Percentiles rank a stretch among this genome's conserved stretches.
These are phyloP conservation scores for Coelopa pilipes DNA, from an alignment of 2,888 invertebrate species.

Conservation along the genomic window DNA sequence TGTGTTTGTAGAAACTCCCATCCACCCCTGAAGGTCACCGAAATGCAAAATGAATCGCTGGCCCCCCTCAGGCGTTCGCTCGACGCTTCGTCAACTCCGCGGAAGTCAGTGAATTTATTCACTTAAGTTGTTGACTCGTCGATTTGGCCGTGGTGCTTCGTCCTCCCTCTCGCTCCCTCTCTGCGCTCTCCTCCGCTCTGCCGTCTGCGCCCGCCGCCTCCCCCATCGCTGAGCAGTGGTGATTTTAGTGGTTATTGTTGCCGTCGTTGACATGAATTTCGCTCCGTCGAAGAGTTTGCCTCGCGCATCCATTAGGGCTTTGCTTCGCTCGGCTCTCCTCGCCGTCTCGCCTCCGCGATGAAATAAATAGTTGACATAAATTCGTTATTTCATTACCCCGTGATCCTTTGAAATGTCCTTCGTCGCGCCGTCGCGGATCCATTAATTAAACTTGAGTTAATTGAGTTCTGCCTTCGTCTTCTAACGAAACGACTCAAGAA, in stretches of 20 bases:
- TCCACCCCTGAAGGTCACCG: not conserved
- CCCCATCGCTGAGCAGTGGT: no score
- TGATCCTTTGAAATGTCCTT: no score
- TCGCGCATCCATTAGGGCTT: constrained; percentile 17
- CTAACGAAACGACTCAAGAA: no score
- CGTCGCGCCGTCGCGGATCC: not conserved
- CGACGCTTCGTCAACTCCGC: not conserved
- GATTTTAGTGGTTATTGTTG: no score
- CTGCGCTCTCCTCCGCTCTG: no score
- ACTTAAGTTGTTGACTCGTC: constrained; percentile 26
- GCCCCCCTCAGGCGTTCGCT: no score
- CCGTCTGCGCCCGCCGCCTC: no score
- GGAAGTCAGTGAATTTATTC: constrained; percentile 23
- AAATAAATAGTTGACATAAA: constrained; percentile 33
- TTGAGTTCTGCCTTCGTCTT: not conserved
- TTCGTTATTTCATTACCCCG: not conserved
- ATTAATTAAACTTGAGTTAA: not conserved
- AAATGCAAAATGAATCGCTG: not conserved
- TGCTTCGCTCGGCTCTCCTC: not conserved
- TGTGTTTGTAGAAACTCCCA: not conserved
- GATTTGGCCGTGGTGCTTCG: constrained; percentile 11
- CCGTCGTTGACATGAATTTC: not conserved
- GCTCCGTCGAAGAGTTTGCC: not conserved
- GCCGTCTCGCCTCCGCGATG: no score
- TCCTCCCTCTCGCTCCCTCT: not conserved